phyloP scores from a whole-genome alignment of 2,113 vertebrate species.

The Pseudorasbora parva region DNA sequence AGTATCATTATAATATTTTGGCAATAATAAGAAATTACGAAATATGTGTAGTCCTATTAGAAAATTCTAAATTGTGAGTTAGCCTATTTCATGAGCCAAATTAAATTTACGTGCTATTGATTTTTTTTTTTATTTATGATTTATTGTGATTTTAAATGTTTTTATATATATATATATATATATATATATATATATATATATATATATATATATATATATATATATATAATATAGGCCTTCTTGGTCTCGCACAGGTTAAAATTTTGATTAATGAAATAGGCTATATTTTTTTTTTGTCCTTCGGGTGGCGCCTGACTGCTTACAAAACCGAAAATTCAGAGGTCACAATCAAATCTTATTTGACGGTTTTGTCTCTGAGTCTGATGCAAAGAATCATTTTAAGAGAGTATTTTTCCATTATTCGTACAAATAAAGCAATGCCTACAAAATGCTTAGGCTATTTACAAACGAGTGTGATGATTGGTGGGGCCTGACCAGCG shows the following conservation, averaged over 20 bases:
- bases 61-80: no score
- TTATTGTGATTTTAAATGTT: no score
- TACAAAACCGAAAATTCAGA: no score
- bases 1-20: no score
- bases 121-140: no score
- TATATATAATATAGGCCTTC: no score
- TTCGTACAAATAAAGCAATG: neutral
- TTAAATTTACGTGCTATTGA: neutral
- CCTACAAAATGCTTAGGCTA: neutral
- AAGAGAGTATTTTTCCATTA: neutral
- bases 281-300: neutral
- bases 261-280: neutral
- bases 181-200: no score
- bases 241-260: neutral
- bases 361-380: neutral
- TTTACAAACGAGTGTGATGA: neutral
- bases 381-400: no score
- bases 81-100: neutral
- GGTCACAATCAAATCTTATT: neutral
- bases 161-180: no score
- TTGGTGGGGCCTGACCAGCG: neutral
- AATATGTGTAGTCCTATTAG: no score
- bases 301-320: neutral
- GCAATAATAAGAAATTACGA: no score
- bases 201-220: no score